A percentile compares a stretch with the other conserved stretches of the same genome.
phyloP scores from a whole-genome alignment of 2,888 invertebrate genomes.

The Aspidapion aeneum region DNA sequence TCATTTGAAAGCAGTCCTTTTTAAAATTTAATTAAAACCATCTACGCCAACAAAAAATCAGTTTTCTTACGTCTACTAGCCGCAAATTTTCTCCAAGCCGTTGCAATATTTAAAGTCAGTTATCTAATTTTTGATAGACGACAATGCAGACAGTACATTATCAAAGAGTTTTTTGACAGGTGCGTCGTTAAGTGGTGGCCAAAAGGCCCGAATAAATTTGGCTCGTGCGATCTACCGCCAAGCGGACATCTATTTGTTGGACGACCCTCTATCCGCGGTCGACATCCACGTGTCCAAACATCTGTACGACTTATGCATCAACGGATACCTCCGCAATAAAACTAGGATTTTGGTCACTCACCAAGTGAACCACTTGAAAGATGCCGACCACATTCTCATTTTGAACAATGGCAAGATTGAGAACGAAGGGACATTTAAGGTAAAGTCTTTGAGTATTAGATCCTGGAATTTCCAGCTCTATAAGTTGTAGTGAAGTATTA shows the following conservation, averaged over 20 bases:
- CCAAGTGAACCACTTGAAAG: slow-evolving; percentile 76
- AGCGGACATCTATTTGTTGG: slow-evolving; percentile 76
- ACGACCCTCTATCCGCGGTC: slow-evolving; percentile 85
- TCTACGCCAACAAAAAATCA: too few species aligned
- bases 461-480: too few species aligned
- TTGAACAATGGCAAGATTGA: slow-evolving; percentile 55
- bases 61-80: too few species aligned
- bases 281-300: slow-evolving; percentile 77
- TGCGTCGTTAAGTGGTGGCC: slow-evolving; percentile 77
- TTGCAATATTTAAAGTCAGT: too few species aligned
- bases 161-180: slow-evolving; percentile 45
- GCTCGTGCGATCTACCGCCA: slow-evolving; percentile 66
- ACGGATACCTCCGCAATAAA: slow-evolving; percentile 60
- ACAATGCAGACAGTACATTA: too few species aligned
- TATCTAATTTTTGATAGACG: too few species aligned
- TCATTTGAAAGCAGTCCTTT: too few species aligned
- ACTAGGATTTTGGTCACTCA: slow-evolving; percentile 80
- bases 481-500: too few species aligned
- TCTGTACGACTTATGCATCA: slow-evolving; percentile 75
- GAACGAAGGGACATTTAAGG: slow-evolving; percentile 49
- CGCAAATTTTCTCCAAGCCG: too few species aligned
- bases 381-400: slow-evolving; percentile 63
- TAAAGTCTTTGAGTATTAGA: too few species aligned
- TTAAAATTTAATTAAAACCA: too few species aligned
- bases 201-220: slow-evolving; percentile 71